Conservation (phyloP, 2,888 invertebrate species). For the Endomychus coccineus region DNA sequence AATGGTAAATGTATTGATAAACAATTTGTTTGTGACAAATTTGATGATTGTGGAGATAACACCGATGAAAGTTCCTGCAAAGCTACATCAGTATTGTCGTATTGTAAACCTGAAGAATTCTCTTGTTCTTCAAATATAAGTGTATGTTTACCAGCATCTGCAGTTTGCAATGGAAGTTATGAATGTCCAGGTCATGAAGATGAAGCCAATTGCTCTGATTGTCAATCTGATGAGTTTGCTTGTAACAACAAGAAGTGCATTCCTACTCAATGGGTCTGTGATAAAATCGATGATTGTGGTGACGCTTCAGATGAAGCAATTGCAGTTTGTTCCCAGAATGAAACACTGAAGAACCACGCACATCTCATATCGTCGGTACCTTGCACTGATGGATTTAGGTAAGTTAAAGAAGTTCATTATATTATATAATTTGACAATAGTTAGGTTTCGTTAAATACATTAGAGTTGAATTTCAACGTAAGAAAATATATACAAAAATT, state of each 20-base stretch:
- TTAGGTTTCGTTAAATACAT: too few species aligned
- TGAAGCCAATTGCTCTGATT: conserved; percentile 47
- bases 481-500: too few species aligned
- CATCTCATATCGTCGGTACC: too few species aligned
- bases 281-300: conserved; percentile 57
- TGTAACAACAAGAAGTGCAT: conserved; percentile 57
- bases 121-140: conserved; percentile 46
- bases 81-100: conserved; percentile 18
- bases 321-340: conserved; percentile 22
- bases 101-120: conserved; percentile 45
- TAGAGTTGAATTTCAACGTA: too few species aligned
- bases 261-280: conserved; percentile 50
- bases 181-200: conserved; percentile 71
- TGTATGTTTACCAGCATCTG: conserved; percentile 47
- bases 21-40: conserved; percentile 49
- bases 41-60: conserved; percentile 52
- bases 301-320: conserved; percentile 67
- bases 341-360: too few species aligned
- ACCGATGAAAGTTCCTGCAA: conserved; percentile 50
- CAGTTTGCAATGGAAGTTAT: conserved; percentile 49
- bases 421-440: too few species aligned
- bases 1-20: conserved; percentile 53
- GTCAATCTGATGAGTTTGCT: conserved; percentile 46
- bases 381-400: conserved; percentile 45
- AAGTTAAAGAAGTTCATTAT: conserved; percentile 9